phyloP scores from a whole-genome alignment of 53 echinoderm and acorn worm genomes.

The Echinometra lucunter region DNA sequence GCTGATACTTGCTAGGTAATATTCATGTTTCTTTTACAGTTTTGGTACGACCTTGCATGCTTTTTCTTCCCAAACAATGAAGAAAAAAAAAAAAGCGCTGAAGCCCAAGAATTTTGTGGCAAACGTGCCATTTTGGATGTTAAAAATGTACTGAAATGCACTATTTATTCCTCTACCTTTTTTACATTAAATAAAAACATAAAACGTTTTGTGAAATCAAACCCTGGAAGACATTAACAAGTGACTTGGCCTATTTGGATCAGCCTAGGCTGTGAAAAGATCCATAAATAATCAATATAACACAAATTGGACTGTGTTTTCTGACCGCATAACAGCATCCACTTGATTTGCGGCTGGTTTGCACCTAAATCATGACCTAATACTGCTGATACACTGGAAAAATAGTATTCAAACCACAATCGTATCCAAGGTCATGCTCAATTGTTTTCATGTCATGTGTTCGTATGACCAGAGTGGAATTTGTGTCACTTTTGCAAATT shows the following conservation, averaged over 20 bases:
- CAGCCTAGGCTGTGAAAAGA: not conserved
- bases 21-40: no score
- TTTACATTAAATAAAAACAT: no score
- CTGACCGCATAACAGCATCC: not conserved
- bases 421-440: conserved; percentile 1
- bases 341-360: not conserved
- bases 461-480: not conserved
- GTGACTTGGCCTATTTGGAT: not conserved
- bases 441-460: not conserved
- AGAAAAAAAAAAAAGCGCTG: no score
- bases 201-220: not conserved
- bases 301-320: not conserved
- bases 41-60: no score
- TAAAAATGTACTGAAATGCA: no score
- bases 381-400: conserved; percentile 1
- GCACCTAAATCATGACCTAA: not conserved
- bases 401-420: not conserved
- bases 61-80: no score
- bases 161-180: no score
- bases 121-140: no score
- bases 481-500: not conserved
- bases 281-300: conserved; percentile 6
- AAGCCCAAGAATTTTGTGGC: no score
- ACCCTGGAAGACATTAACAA: not conserved
- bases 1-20: no score